These are phyloP conservation scores for Sarcophaga caerulescens DNA, from an alignment of 2,888 invertebrate genomes.

Conservation along the genomic window DNA sequence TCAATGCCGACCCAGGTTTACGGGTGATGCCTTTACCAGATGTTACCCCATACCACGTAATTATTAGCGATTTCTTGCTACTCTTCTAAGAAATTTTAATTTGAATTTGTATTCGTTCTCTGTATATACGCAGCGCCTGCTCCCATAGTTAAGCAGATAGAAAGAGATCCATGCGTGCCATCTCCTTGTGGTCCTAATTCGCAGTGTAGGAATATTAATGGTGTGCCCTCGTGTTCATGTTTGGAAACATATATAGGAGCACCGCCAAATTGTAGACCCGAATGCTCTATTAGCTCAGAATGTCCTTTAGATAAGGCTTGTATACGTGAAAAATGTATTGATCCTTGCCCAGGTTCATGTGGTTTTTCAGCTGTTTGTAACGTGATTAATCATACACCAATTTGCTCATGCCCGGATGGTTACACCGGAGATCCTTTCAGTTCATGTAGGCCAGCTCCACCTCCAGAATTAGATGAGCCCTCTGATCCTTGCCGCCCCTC, in stretches of 20 bases:
- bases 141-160: constrained; percentile 71
- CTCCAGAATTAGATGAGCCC: constrained; percentile 78
- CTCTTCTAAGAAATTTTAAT: background rate
- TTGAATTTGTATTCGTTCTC: too few species aligned
- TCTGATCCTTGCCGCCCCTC: constrained; percentile 85
- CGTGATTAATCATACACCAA: constrained; percentile 86
- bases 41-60: constrained; percentile 83
- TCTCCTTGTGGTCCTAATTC: constrained; percentile 86
- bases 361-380: constrained; percentile 84
- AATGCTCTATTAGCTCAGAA: constrained; percentile 87
- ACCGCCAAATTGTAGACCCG: constrained; percentile 87
- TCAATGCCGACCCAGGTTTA: constrained; percentile 86
- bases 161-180: constrained; percentile 85
- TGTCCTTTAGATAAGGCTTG: constrained; percentile 87
- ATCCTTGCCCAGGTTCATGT: constrained; percentile 87
- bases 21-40: constrained; percentile 89
- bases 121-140: constrained; percentile 72
- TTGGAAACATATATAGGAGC: constrained; percentile 84
- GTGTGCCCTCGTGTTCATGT: constrained; percentile 86
- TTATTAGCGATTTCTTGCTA: constrained; percentile 47
- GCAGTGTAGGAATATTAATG: constrained; percentile 83
- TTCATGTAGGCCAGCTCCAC: constrained; percentile 79
- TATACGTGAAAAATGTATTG: constrained; percentile 86
- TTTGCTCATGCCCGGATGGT: constrained; percentile 84
- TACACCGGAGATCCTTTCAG: constrained; percentile 83